Evolutionary conservation across 1,140 invertebrate species (phyloP).

Genomic region (Zaprionus kolodkinae): DNA sequence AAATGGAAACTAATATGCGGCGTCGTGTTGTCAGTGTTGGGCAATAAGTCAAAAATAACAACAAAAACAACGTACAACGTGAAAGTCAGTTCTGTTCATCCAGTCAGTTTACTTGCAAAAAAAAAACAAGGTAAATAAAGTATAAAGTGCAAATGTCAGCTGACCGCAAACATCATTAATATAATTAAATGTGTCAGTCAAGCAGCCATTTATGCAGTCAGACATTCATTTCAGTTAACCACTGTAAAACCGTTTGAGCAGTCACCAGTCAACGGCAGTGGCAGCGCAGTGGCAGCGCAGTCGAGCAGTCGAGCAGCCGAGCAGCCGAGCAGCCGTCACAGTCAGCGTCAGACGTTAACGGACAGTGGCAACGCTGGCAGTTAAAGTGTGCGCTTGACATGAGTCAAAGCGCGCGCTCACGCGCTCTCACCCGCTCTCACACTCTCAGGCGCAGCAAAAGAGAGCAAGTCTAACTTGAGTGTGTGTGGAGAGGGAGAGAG

Average conservation of each 20-base stretch:
- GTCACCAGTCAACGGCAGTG: conserved; percentile 10
- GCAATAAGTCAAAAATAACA: conserved; percentile 61
- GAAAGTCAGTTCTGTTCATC: conserved; percentile 54
- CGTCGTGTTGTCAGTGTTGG: conserved; percentile 53
- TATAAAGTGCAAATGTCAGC: conserved; percentile 84
- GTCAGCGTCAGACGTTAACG: conserved; percentile 27
- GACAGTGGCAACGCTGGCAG: conserved; percentile 54
- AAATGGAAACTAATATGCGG: conserved; percentile 60
- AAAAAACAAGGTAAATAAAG: conserved; percentile 67
- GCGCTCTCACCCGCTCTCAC: background rate
- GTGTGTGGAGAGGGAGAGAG: background rate
- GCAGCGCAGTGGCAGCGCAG: conserved; percentile 7
- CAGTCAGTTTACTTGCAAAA: conserved; percentile 41
- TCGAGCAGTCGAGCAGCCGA: background rate
- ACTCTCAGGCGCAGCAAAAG: background rate
- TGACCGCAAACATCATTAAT: conserved; percentile 84
- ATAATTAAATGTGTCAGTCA: conserved; percentile 84
- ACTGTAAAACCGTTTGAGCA: conserved; percentile 37
- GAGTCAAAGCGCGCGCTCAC: conserved; percentile 24
- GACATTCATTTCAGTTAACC: conserved; percentile 78
- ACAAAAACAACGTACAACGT: conserved; percentile 23
- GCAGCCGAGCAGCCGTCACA: too few species aligned
- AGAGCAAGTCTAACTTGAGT: background rate
- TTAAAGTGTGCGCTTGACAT: conserved; percentile 76
- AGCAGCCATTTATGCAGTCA: conserved; percentile 79